Base-by-base conservation (phyloP, 2,888 invertebrate genomes). In the Athetis lepigone region DNA sequence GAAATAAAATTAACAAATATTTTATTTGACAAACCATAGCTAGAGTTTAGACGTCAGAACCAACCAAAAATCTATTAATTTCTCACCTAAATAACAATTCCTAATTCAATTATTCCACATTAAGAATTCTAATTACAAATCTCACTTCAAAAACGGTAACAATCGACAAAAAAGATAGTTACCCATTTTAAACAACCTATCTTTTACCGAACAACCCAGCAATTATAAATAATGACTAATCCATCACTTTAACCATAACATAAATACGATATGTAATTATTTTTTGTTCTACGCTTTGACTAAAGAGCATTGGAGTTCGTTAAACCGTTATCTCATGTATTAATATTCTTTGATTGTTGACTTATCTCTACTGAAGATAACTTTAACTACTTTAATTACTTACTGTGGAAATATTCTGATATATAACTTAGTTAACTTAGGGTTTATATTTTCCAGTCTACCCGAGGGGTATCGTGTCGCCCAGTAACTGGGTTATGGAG, bases 291-390 rank as follows among this genome's bases (percentile, higher is more conserved):
- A 80, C 73, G 62, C 79, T 81, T 84, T 81, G 87, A 88, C 87
- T 90, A 88, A 88, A 90, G 90, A 88, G 82, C 85, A 83, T 23
- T 49, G 9, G 89, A 84, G 94, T 92, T 94, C 93, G 89, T 89
- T 91, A 92, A 88, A 89, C 93, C 77, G 74, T 87, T 93, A 94
- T 94, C 94, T 79, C 27, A 43, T 47, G 56, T 73, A 84, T 89
- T 90, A 91, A 92, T 92, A 88, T 93, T 92, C 92, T 89, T 86
- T 90, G 93, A 94, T 94, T 94, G 91, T 93, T 89, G 89, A 81
- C 86, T 94, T 94, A 92, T 82, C 62, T 40, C 69, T 77, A 25
- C 51, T 70, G 71, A 64, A 74, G 91, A 91, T 92, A 91, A 75
- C 77, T 77, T 64, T 60, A 77, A 71, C 45, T 68, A 75, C 61